These are phyloP conservation scores for Ophion ventricosus DNA, from an alignment of 2,888 invertebrate species.

Conservation along the genomic window DNA sequence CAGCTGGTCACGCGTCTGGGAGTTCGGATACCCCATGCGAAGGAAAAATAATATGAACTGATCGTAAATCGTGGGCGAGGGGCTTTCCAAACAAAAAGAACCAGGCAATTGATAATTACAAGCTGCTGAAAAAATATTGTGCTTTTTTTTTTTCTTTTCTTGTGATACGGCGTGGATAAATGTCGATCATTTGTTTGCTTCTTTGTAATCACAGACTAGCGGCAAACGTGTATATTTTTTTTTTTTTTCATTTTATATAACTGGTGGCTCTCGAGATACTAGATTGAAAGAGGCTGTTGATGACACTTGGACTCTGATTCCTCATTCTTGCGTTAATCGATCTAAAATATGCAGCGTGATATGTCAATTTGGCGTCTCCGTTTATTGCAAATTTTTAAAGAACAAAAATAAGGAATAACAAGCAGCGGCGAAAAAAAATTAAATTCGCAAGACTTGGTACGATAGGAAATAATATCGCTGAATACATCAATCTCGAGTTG, in stretches of 20 bases:
- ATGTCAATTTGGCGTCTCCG: neutral
- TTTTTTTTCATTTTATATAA: neutral
- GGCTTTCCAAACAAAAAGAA: neutral
- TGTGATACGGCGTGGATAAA: slow-evolving; percentile 7
- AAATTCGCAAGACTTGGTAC: neutral
- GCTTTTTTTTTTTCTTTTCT: slow-evolving; percentile 7
- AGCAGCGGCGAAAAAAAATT: neutral
- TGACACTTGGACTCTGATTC: neutral
- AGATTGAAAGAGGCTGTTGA: neutral
- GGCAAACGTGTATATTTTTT: neutral
- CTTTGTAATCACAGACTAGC: neutral
- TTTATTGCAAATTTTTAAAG: neutral
- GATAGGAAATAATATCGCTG: neutral
- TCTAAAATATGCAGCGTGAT: neutral
- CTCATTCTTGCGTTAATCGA: neutral
- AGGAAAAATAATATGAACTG: slow-evolving; percentile 18
- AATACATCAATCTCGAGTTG: neutral
- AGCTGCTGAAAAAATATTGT: slow-evolving; percentile 39
- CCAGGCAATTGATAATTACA: slow-evolving; percentile 35
- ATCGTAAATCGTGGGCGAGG: neutral
- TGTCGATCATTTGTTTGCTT: slow-evolving; percentile 1
- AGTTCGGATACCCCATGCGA: slow-evolving; percentile 23
- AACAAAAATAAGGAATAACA: neutral
- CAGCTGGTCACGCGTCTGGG: slow-evolving; percentile 35
- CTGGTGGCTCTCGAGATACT: neutral